Percentiles rank a stretch among this genome's conserved stretches.
Evolutionary conservation across 1,140 invertebrate genomes (phyloP).

Genomic region (Diachasmimorpha longicaudata): DNA sequence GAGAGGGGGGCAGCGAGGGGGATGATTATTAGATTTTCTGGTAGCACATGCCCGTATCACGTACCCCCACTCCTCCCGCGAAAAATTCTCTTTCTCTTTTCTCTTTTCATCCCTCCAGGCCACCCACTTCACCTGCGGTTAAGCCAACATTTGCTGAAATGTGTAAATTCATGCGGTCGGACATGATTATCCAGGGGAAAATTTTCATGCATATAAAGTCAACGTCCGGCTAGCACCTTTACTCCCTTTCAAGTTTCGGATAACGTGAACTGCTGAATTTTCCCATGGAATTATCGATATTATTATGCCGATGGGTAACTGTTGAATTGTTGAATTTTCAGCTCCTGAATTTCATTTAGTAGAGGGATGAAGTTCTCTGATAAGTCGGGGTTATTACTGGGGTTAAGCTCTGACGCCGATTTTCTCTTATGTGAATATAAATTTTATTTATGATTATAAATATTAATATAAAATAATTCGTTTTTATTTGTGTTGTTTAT

Average conservation of each 20-base stretch:
- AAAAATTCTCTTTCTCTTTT: background rate
- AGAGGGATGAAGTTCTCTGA: no score
- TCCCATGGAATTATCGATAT: background rate
- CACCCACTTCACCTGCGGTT: background rate
- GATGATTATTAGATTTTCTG: background rate
- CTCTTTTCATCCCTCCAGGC: background rate
- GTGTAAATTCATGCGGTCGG: background rate
- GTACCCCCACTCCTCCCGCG: background rate
- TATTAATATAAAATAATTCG: no score
- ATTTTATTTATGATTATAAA: no score
- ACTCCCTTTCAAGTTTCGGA: background rate
- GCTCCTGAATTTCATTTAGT: no score
- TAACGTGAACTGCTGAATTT: background rate
- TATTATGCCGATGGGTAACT: background rate
- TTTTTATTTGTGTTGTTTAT: no score
- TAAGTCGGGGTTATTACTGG: no score
- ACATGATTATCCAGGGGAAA: background rate
- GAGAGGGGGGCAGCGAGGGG: background rate
- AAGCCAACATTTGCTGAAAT: constrained; percentile 6
- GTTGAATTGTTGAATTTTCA: no score
- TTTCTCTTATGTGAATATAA: no score
- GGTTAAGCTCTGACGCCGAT: no score
- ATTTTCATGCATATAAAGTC: constrained; percentile 7
- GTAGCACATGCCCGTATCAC: background rate
- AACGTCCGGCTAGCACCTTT: background rate